Conservation (phyloP, 2,888 invertebrate genomes). For the Drosophila hamatofila region DNA sequence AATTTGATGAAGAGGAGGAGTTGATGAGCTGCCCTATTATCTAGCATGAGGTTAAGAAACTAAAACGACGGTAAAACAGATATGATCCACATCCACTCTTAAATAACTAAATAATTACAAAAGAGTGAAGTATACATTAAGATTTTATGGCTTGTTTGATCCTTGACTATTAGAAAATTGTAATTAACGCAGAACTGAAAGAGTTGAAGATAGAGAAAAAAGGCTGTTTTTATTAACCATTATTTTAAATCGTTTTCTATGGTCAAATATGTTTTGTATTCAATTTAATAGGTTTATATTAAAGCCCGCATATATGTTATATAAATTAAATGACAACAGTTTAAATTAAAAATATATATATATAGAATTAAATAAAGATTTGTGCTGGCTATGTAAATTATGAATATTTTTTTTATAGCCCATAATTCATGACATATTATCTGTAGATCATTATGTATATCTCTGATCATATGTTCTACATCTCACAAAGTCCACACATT, state of each 20-base stretch:
- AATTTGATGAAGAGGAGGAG: slow-evolving; percentile 1
- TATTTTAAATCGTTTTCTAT: not conserved
- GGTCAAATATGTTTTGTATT: too few relatives aligned
- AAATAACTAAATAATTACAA: not conserved
- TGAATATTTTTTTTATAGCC: too few relatives aligned
- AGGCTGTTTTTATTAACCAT: not conserved
- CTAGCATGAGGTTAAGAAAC: not conserved
- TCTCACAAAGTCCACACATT: too few relatives aligned
- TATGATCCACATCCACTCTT: not conserved
- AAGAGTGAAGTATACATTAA: not conserved
- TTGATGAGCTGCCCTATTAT: not conserved
- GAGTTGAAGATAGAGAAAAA: not conserved
- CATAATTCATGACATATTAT: too few relatives aligned
- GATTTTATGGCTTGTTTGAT: not conserved
- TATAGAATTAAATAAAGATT: too few relatives aligned
- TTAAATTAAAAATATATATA: too few relatives aligned
- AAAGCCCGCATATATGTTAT: too few relatives aligned
- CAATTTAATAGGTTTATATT: too few relatives aligned
- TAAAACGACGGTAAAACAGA: not conserved
- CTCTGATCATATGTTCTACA: too few relatives aligned
- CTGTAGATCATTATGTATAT: too few relatives aligned
- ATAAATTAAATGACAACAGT: too few relatives aligned
- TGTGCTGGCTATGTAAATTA: too few relatives aligned
- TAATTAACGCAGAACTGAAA: not conserved
- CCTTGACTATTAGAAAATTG: not conserved